Conservation (phyloP, 2,113 vertebrate genomes). For the Scophthalmus maximus region DNA sequence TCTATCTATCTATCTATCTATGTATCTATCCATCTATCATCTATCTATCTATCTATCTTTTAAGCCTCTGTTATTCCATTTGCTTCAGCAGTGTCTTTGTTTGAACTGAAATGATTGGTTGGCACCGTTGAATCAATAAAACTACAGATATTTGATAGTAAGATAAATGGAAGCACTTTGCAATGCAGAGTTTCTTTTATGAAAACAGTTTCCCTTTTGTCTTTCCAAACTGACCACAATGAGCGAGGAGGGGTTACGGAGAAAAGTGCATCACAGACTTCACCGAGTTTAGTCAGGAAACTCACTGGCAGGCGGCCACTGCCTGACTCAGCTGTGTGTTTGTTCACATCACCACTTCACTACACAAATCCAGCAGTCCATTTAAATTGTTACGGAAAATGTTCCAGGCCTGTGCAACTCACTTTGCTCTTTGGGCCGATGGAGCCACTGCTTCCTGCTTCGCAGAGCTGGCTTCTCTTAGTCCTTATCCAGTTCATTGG, state of each 20-base stretch:
- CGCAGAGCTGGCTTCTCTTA: conserved; percentile 17
- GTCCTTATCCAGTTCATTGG: conserved; percentile 29
- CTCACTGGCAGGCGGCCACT: conserved; percentile 8
- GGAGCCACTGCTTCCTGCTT: neutral
- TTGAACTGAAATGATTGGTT: too few relatives aligned
- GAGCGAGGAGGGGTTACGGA: neutral
- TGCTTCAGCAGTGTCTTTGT: too few relatives aligned
- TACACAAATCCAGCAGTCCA: conserved; percentile 12
- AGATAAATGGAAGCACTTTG: too few relatives aligned
- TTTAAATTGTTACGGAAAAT: conserved; percentile 10
- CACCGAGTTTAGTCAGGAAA: conserved; percentile 16
- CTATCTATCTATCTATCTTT: too few relatives aligned
- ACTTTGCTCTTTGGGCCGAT: neutral
- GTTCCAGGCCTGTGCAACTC: neutral
- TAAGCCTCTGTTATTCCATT: too few relatives aligned
- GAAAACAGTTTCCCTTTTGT: too few relatives aligned
- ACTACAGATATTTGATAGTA: too few relatives aligned
- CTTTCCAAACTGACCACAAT: neutral
- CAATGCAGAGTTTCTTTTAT: too few relatives aligned
- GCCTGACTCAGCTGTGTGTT: conserved; percentile 21
- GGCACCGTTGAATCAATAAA: too few relatives aligned
- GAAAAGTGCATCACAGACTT: conserved; percentile 7
- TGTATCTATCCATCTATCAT: too few relatives aligned
- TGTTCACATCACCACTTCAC: conserved; percentile 22
- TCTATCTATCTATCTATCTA: too few relatives aligned